These are phyloP conservation scores for Balanococcus diminutus DNA, from an alignment of 2,888 invertebrate genomes.

Conservation along the genomic window DNA sequence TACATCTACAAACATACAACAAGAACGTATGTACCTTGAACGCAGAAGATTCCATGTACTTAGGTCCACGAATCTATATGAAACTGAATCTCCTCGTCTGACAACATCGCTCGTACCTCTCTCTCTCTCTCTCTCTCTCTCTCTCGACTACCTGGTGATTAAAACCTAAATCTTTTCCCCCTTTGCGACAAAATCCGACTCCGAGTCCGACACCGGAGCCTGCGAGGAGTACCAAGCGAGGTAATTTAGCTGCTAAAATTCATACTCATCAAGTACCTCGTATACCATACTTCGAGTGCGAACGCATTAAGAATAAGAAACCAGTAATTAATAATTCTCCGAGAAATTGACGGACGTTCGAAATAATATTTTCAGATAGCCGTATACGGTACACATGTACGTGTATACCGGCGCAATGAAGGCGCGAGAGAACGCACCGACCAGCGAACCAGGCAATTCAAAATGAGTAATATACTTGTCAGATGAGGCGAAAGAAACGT, in stretches of 20 bases:
- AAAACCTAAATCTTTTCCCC: not conserved
- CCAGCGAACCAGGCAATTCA: slow-evolving; percentile 20
- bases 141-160: not conserved
- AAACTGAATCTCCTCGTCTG: not conserved
- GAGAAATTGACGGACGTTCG: slow-evolving; percentile 47
- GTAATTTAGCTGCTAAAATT: slow-evolving; percentile 20
- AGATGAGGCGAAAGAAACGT: slow-evolving; percentile 54
- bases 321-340: slow-evolving; percentile 52
- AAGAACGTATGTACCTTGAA: not conserved
- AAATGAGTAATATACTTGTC: slow-evolving; percentile 55
- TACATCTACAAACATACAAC: not conserved
- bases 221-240: not conserved
- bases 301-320: slow-evolving; percentile 39
- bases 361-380: slow-evolving; percentile 41
- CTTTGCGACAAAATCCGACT: not conserved
- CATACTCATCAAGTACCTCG: slow-evolving; percentile 14
- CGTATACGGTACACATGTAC: not conserved
- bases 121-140: too few relatives aligned
- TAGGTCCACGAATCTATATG: not conserved
- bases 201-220: too few relatives aligned
- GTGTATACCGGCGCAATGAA: not conserved
- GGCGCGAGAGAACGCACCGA: slow-evolving; percentile 9
- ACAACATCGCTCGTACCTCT: not conserved
- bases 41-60: not conserved
- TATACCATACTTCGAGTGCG: not conserved